These are phyloP conservation scores for Tylochromis polylepis DNA, from an alignment of 2,113 vertebrate species.

Conservation along the genomic window DNA sequence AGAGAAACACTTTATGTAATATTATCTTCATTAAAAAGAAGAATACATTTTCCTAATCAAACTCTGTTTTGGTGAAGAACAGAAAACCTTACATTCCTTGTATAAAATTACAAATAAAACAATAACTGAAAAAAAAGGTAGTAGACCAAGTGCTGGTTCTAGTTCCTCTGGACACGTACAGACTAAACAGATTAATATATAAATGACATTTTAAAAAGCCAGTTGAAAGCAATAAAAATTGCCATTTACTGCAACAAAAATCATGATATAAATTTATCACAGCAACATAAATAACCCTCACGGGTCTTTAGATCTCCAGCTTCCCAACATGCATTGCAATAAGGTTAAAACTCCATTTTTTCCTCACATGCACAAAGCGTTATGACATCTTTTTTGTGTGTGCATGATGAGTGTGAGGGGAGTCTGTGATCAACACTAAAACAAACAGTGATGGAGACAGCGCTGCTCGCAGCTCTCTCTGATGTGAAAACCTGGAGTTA, in stretches of 20 bases:
- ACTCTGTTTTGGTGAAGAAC: not conserved
- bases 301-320: not conserved
- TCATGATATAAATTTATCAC: not conserved
- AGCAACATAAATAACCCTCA: not conserved
- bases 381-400: not conserved
- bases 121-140: not conserved
- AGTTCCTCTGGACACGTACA: not conserved
- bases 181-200: rapidly evolving
- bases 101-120: not conserved
- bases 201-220: not conserved
- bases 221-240: not conserved
- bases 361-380: not conserved
- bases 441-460: not conserved
- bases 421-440: not conserved
- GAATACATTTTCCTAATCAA: not conserved
- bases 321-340: conserved; percentile 6
- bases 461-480: not conserved
- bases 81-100: not conserved
- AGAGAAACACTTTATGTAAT: not conserved
- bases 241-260: not conserved
- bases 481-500: not conserved
- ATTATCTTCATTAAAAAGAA: not conserved
- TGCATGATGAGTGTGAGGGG: not conserved
- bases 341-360: not conserved
- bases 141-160: not conserved